Conservation (phyloP, 2,888 invertebrate species). For the Pammene fasciana region DNA sequence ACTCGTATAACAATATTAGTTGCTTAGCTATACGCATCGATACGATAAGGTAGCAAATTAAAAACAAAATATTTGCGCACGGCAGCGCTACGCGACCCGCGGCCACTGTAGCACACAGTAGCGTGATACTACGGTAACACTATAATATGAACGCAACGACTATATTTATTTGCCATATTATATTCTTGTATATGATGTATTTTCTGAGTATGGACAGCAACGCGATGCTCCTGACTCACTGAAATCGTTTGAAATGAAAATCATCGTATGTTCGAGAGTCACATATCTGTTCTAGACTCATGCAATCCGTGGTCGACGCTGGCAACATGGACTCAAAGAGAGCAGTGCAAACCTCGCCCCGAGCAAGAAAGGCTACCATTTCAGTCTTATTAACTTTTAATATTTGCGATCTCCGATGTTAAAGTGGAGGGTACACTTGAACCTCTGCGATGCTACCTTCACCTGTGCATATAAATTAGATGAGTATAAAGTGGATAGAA, state of each 20-base stretch:
- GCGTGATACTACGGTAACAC: too few species aligned
- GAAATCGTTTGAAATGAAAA: too few species aligned
- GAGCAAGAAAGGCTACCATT: constrained; percentile 24
- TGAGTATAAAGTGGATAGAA: neutral
- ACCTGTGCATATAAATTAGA: constrained; percentile 12
- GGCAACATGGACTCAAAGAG: constrained; percentile 32
- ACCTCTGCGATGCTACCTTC: constrained; percentile 6
- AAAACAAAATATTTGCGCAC: too few species aligned
- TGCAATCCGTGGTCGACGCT: neutral
- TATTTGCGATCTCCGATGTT: constrained; percentile 29
- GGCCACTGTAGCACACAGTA: too few species aligned
- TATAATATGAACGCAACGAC: too few species aligned
- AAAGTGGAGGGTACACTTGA: neutral
- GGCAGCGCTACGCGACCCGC: too few species aligned
- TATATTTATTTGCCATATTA: too few species aligned
- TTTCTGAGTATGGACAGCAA: neutral
- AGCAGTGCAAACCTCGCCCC: constrained; percentile 26
- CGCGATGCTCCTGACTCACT: too few species aligned
- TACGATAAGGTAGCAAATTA: too few species aligned
- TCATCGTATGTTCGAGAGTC: neutral
- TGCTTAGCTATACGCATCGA: too few species aligned
- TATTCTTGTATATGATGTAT: too few species aligned
- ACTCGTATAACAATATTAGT: too few species aligned
- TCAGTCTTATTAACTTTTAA: constrained; percentile 31
- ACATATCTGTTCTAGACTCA: neutral